Conservation (phyloP, 2,797 vertebrate genomes). For the Hydrocynus forskahlii region DNA sequence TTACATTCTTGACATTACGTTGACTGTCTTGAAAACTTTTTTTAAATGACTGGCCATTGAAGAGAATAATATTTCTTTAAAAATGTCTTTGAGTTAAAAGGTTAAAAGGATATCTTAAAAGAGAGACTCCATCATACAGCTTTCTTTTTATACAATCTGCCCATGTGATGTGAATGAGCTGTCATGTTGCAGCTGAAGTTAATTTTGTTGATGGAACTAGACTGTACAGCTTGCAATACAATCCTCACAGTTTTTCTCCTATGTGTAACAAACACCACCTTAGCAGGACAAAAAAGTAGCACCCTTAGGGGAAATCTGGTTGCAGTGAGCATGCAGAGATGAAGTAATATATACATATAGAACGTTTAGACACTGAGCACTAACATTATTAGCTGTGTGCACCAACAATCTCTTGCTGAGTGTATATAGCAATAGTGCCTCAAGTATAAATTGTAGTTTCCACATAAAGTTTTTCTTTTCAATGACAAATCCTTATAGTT, state of each 20-base stretch:
- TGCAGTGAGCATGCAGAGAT: neutral
- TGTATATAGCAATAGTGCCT: slow-evolving; percentile 17
- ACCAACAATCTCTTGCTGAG: neutral
- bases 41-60: neutral
- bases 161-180: neutral
- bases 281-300: neutral
- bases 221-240: neutral
- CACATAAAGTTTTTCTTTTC: neutral
- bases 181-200: neutral
- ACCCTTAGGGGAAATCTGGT: neutral
- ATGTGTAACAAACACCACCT: neutral
- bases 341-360: slow-evolving; percentile 2
- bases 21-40: slow-evolving; percentile 33
- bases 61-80: neutral
- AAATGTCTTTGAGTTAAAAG: no score
- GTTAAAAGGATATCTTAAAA: neutral
- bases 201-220: neutral
- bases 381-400: slow-evolving; percentile 4
- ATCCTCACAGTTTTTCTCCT: neutral
- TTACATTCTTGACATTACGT: slow-evolving; percentile 33
- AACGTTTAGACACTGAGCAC: neutral
- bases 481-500: neutral
- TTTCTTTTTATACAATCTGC: neutral
- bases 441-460: neutral
- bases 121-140: neutral